phyloP scores from a whole-genome alignment of 2,888 invertebrate species.

The Nomada fabriciana region DNA sequence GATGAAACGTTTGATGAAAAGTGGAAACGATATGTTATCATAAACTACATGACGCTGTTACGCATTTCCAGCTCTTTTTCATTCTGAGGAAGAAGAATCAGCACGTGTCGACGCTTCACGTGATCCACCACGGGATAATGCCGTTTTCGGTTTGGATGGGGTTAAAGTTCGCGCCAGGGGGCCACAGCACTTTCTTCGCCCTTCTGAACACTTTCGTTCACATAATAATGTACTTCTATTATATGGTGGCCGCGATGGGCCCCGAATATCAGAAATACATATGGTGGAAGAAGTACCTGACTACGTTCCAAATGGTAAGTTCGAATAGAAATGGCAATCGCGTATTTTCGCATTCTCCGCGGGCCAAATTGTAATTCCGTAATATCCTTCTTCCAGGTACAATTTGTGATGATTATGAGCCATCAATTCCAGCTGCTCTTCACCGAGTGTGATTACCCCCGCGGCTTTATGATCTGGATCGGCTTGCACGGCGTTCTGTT shows the following conservation, averaged over 20 bases:
- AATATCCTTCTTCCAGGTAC: constrained; percentile 88
- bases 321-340: not conserved
- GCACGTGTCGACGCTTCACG: constrained; percentile 97
- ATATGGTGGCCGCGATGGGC: constrained; percentile 97
- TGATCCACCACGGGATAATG: constrained; percentile 98
- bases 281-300: constrained; percentile 99
- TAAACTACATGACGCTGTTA: not conserved
- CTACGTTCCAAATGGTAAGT: constrained; percentile 96
- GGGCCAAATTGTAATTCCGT: not conserved
- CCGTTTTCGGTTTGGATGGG: constrained; percentile 98
- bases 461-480: constrained; percentile 96
- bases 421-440: constrained; percentile 97
- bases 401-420: constrained; percentile 95
- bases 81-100: constrained; percentile 96
- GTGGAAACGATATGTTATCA: not conserved
- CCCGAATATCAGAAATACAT: constrained; percentile 96
- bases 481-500: constrained; percentile 97
- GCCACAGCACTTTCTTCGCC: constrained; percentile 98
- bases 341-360: not conserved
- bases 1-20: too few species aligned
- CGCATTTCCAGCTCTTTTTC: constrained; percentile 91
- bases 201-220: constrained; percentile 97
- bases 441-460: constrained; percentile 96
- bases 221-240: constrained; percentile 98
- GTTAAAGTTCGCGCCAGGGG: constrained; percentile 97